A percentile compares a stretch with the other conserved stretches of the same genome.
These are phyloP conservation scores for Sarcophaga caerulescens DNA, from an alignment of 2,888 invertebrate genomes.

Conservation along the genomic window DNA sequence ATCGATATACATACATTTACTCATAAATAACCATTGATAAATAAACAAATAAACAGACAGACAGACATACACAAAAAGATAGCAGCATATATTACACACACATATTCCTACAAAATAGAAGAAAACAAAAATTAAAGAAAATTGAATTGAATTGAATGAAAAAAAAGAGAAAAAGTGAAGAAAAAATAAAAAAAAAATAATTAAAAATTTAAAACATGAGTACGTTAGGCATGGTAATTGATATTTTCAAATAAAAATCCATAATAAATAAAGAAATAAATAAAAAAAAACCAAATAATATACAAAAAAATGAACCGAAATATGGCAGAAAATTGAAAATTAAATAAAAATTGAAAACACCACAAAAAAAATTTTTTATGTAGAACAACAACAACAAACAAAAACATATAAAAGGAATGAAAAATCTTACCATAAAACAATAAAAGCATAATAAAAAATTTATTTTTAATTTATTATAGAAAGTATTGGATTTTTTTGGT, in stretches of 20 bases:
- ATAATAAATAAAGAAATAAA: constrained; percentile 39
- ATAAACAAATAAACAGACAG: background rate
- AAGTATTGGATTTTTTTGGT: constrained; percentile 3
- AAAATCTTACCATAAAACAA: constrained; percentile 45
- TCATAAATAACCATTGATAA: constrained; percentile 7
- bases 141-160: constrained; percentile 31
- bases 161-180: background rate
- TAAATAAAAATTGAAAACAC: constrained; percentile 14
- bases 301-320: background rate
- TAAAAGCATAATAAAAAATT: constrained; percentile 25
- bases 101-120: background rate
- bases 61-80: background rate
- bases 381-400: constrained; percentile 2
- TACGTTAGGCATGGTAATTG: constrained; percentile 48
- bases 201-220: constrained; percentile 42
- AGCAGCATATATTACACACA: background rate
- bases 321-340: background rate
- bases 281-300: background rate
- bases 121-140: constrained; percentile 1
- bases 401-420: too few relatives aligned
- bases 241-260: constrained; percentile 49
- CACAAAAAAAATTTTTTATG: constrained; percentile 30
- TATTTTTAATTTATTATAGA: constrained; percentile 34
- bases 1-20: constrained; percentile 33
- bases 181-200: constrained; percentile 12